Base-by-base conservation (phyloP, 2,113 vertebrate genomes). In the Stictonetta naevosa region DNA sequence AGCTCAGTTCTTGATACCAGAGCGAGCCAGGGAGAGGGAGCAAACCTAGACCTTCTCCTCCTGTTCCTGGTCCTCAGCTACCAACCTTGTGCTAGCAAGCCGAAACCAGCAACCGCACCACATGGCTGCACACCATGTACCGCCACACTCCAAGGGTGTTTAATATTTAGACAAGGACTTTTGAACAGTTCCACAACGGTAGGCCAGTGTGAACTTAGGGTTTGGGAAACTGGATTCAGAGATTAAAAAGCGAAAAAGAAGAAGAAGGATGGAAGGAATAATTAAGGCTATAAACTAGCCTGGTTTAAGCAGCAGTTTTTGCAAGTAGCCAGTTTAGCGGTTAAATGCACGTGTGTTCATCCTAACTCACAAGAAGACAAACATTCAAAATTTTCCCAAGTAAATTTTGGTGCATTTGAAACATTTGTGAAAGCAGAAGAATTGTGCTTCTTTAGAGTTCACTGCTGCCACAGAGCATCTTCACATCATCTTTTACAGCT, bases 121-220 rank as follows among this genome's bases (percentile, higher is more conserved):
- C 17, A 38, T 20, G 52, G 14, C 40, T 60, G 77, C 73, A 86
- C 78, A 33, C 5, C 1, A 4, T 56, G 91, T 91, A 60, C 88
- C 78, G 36, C 66, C 53, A 16, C 21, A 44, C 5, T 81, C 29
- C 94, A 95, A 95, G 88, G 86, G 79, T 72, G 29, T 90, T 96
- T 93, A 92, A 87, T 94, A 20, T 95, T 97, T 95, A 90, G 85
- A 94, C 93, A 93, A 94, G 86, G 92, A 74, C 83, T 91, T 86
- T 50, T 33, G 22, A 93, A 73, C 56, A 48, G 64, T 90, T 93
- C 59, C 86, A 81, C 77, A 88, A 29, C 62, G 90, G 11, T 19
- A 90, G 59, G 48, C 36, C 34, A 56, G 36, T 22, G 33, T 38
- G 33, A 15, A 95, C 60, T 42, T 58, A 68, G 76, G 42, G 77